Evolutionary conservation across 2,888 invertebrate species (phyloP), one percentile per base, ranked within the genome.

Genomic region (Brenthis hecate): DNA sequence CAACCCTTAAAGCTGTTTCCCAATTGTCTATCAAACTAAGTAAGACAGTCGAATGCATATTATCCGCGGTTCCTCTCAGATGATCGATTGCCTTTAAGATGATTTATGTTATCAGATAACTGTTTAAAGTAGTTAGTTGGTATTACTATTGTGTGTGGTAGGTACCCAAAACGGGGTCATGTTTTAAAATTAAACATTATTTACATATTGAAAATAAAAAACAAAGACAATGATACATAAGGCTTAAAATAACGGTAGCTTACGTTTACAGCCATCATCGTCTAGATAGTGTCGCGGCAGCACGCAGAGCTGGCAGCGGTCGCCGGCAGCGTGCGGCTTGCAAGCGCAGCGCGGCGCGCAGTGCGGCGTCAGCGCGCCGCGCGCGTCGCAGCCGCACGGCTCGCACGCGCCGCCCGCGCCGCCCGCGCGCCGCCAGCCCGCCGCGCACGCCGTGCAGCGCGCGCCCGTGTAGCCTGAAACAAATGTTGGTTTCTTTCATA

Each of bases 241-340:
- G 28, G 28, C 28, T 28, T 4, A 28, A 3, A 28, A 3, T 28
- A 28, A 28, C 4, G 5, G 0, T 43, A 19, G 81, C 86, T 83
- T 14, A 91, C 91, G 80, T 72, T 70, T 75, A 68, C 91, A 91
- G 0, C 86, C 87, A 1, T 78, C 78, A 0, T 73, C 77, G 13
- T 95, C 94, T 54, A 98, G 94, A 72, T 96, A 96, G 73, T 97
- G 95, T n/a, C 97, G 89, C 0, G 94, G 92, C 8, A 94, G 94
- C 11, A 94, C 90, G 82, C 99, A 99, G 73, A 94, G 91, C 68
- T 97, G 96, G 85, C 99, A 99, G 78, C 96, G 95, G 50, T 94
- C 92, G 0, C 99, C 99, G 0, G 94, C 94, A 0, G 98, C 96
- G 65, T 96, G 96, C 5, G 94, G 90, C 57, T 94, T 94, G 84